Evolutionary conservation across 2,888 invertebrate species (phyloP).

Genomic region (Rhingia rostrata): DNA sequence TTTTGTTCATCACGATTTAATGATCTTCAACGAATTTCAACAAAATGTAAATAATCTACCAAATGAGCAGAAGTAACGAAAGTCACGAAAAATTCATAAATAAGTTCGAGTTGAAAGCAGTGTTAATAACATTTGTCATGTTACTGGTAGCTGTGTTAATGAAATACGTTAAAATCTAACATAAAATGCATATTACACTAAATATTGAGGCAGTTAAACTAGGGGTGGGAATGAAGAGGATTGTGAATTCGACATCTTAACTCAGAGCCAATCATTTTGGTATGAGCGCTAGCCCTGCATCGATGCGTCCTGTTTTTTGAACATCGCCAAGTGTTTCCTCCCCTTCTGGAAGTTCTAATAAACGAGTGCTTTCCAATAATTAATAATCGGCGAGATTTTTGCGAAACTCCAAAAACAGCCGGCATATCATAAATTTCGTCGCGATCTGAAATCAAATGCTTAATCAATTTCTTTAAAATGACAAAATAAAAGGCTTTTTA

Average conservation of each 20-base stretch:
- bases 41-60: too few relatives aligned
- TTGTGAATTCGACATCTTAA: slow-evolving; percentile 12
- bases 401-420: slow-evolving; percentile 20
- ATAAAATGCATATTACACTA: neutral
- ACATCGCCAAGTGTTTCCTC: slow-evolving; percentile 33
- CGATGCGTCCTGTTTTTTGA: slow-evolving; percentile 22
- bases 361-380: slow-evolving; percentile 23
- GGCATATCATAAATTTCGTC: slow-evolving; percentile 28
- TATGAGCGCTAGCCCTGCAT: slow-evolving; percentile 26
- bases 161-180: neutral
- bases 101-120: too few relatives aligned
- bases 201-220: neutral
- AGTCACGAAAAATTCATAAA: too few relatives aligned
- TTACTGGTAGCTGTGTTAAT: neutral
- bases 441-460: neutral
- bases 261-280: slow-evolving; percentile 20
- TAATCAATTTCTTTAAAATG: too few relatives aligned
- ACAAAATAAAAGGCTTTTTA: neutral
- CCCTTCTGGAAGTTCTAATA: slow-evolving; percentile 1
- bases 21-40: too few relatives aligned
- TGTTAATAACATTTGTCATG: neutral
- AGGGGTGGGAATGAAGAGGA: slow-evolving; percentile 10
- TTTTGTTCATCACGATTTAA: too few relatives aligned
- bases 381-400: slow-evolving; percentile 28
- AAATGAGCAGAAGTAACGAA: too few relatives aligned